Percentiles rank a stretch among this genome's conserved stretches.
phyloP scores from a whole-genome alignment of 2,888 invertebrate genomes.

The Corbicula japonica region DNA sequence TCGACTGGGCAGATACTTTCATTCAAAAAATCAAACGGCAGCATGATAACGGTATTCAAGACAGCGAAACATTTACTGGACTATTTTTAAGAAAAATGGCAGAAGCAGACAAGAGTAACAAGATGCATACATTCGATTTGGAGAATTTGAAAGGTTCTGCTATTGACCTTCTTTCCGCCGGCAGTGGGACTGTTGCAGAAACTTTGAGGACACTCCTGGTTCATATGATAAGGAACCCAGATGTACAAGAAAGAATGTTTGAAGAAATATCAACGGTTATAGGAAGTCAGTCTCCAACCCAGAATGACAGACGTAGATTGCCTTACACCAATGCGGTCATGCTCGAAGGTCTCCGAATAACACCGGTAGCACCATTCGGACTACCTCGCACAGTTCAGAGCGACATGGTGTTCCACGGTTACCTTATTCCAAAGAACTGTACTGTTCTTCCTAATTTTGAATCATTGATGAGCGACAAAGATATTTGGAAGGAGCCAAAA shows the following conservation, averaged over 20 bases:
- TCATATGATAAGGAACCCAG: slow-evolving; percentile 25
- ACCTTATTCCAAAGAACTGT: slow-evolving; percentile 77
- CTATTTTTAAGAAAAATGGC: background rate
- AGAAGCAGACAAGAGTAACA: background rate
- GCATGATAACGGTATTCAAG: background rate
- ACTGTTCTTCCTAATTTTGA: slow-evolving; percentile 70
- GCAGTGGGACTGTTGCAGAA: slow-evolving; percentile 31
- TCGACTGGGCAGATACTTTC: background rate
- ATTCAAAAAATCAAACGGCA: background rate
- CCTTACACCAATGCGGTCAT: slow-evolving; percentile 36
- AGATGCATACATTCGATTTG: background rate
- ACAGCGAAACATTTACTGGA: background rate
- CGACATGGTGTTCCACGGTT: slow-evolving; percentile 76
- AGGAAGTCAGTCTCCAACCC: background rate
- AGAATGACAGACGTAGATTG: background rate
- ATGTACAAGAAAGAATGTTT: slow-evolving; percentile 35
- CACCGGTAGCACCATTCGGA: slow-evolving; percentile 14
- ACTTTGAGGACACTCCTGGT: slow-evolving; percentile 19
- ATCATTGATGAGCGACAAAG: slow-evolving; percentile 70
- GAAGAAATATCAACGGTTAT: slow-evolving; percentile 15
- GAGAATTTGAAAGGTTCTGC: slow-evolving; percentile 3
- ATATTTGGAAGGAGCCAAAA: slow-evolving; percentile 69
- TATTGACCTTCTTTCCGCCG: slow-evolving; percentile 23
- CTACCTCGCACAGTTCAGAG: slow-evolving; percentile 66
- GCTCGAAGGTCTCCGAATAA: slow-evolving; percentile 25